Conservation (phyloP, 2,888 invertebrate species). For the Diaperis boleti region DNA sequence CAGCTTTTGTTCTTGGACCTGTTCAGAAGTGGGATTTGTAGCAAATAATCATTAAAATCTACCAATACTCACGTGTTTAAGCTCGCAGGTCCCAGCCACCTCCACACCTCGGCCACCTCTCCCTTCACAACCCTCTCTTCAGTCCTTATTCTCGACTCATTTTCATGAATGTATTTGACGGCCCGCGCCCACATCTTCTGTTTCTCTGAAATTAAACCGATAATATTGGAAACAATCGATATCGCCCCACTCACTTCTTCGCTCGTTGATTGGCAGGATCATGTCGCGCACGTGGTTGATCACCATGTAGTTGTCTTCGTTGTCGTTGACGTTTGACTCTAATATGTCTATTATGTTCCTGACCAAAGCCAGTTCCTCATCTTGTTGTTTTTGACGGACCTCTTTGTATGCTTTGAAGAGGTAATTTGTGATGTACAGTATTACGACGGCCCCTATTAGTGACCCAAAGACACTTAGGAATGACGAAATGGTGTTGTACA, state of each 20-base stretch:
- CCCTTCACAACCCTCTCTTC: slow-evolving; percentile 90
- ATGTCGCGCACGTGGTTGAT: slow-evolving; percentile 94
- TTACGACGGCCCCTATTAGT: slow-evolving; percentile 45
- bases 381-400: slow-evolving; percentile 68
- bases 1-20: slow-evolving; percentile 75
- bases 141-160: slow-evolving; percentile 85
- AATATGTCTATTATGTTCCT: slow-evolving; percentile 76
- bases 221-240: too few species aligned
- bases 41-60: too few species aligned
- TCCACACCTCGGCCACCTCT: slow-evolving; percentile 93
- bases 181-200: slow-evolving; percentile 88
- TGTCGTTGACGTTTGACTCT: slow-evolving; percentile 67
- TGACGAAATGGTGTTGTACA: slow-evolving; percentile 67
- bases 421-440: slow-evolving; percentile 63
- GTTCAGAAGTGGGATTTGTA: too few species aligned
- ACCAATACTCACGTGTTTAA: slow-evolving; percentile 57
- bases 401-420: slow-evolving; percentile 67
- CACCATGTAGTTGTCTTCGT: slow-evolving; percentile 76
- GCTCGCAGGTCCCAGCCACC: slow-evolving; percentile 76
- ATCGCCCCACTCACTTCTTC: slow-evolving; percentile 70
- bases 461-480: slow-evolving; percentile 68
- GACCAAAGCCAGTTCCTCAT: slow-evolving; percentile 75
- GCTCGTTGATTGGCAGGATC: slow-evolving; percentile 84
- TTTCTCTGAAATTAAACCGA: slow-evolving; percentile 69
- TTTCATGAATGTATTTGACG: slow-evolving; percentile 81